Evolutionary conservation across 2,888 invertebrate genomes (phyloP).

Genomic region (Odontomyia ornata): DNA sequence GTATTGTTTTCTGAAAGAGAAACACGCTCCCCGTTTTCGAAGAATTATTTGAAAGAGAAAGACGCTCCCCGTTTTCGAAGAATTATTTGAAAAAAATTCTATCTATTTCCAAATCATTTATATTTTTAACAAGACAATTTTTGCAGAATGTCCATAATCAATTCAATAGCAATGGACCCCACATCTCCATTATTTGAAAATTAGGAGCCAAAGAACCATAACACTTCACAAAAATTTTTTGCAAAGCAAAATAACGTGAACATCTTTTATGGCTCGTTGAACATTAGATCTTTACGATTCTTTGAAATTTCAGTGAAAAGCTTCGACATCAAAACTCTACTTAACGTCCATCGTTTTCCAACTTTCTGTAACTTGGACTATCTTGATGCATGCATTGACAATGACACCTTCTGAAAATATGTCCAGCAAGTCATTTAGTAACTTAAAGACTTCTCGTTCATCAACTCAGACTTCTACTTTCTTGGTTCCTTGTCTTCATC

Average conservation of each 20-base stretch:
- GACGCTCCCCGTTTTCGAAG: too few relatives aligned
- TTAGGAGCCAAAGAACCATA: constrained; percentile 12
- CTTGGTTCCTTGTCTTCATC: background rate
- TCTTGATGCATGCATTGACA: background rate
- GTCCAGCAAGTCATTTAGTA: constrained; percentile 18
- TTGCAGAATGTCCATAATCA: too few relatives aligned
- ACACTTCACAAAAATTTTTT: background rate
- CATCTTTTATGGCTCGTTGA: background rate
- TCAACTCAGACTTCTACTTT: background rate
- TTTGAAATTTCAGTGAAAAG: constrained; percentile 25
- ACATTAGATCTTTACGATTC: background rate
- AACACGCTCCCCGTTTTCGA: too few relatives aligned
- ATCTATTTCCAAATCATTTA: too few relatives aligned
- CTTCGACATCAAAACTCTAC: background rate
- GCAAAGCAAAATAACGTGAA: background rate
- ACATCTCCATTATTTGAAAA: background rate
- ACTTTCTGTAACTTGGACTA: background rate
- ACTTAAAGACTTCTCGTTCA: background rate
- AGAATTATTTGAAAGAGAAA: too few relatives aligned
- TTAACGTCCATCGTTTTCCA: background rate
- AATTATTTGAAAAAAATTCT: too few relatives aligned
- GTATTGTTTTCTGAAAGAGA: too few relatives aligned
- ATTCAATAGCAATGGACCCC: too few relatives aligned
- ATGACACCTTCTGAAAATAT: constrained; percentile 22
- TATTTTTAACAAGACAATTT: too few relatives aligned